Evolutionary conservation across 2,888 invertebrate genomes (phyloP), one percentile per base, ranked within the genome.

Genomic region (Subacronicta megacephala): DNA sequence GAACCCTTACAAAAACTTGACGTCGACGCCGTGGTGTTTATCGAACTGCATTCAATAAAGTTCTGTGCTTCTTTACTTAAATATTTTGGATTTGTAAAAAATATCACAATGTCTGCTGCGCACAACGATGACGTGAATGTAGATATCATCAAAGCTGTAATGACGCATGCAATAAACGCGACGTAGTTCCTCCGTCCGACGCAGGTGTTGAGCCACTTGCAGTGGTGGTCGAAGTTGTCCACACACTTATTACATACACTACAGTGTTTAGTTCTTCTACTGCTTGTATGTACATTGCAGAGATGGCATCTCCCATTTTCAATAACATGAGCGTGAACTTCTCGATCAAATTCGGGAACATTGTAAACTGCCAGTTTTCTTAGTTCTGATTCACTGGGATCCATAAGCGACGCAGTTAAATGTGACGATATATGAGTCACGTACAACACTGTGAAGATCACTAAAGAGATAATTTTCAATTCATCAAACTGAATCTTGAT

Each of bases 171-270:
- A 72, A 98, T 95, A 88, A 98, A 98, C 23, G 96, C 96, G 38
- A 95, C 95, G 95, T 99, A 99, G 89, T 99, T 99, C 75, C 98
- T 95, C 40, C 96, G 96, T 7, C 99, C 99, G 62, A 99, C 96
- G 93, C 99, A 99, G 90, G 98, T 99, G 94, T 99, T 99, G 74
- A 99, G 95, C 99, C 99, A 99, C 95, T 99, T 98, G 95, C 99
- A 99, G 90, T 99, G 99, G 89, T 99, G 99, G 88, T 99, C 99
- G 90, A 99, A 99, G 57, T 96, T 95, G 12, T 96, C 96, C 46
- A 99, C 97, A 91, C 99, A 99, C 95, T 99, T 99, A 95, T 99
- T 99, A 94, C 99, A 99, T 73, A 98, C 96, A 78, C 98, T 97
- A 89, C 99, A 99, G 88, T 99, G 99, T 88, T 99, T 99, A 10